These are phyloP conservation scores for Elgaria multicarinata DNA, from an alignment of 2,113 vertebrate species.

Conservation along the genomic window DNA sequence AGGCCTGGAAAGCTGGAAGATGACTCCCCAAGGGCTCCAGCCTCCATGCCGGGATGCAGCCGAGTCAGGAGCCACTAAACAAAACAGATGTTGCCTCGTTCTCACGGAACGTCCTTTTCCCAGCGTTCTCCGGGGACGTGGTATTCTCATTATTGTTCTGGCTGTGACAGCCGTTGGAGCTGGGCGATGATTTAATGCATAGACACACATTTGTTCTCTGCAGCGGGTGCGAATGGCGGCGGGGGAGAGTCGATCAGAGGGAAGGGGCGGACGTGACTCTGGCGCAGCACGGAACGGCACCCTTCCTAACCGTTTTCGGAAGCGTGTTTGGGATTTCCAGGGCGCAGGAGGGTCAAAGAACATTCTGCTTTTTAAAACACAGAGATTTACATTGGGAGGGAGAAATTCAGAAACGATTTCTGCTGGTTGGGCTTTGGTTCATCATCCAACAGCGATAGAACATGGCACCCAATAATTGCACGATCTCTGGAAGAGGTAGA, in stretches of 20 bases:
- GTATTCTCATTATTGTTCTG: constrained; percentile 13
- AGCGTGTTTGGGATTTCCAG: neutral
- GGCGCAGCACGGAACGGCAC: too few species aligned
- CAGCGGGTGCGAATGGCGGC: constrained; percentile 16
- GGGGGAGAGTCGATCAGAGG: constrained; percentile 39
- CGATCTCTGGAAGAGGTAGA: too few species aligned
- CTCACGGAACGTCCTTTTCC: constrained; percentile 17
- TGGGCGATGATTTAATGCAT: constrained; percentile 21
- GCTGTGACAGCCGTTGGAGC: constrained; percentile 8
- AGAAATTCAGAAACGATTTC: too few species aligned
- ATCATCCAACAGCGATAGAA: too few species aligned
- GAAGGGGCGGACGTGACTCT: neutral
- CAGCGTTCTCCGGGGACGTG: neutral
- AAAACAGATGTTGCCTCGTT: constrained; percentile 34
- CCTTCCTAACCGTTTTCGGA: neutral
- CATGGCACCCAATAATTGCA: too few species aligned
- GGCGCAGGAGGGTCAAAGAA: neutral
- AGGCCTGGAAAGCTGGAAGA: constrained; percentile 30
- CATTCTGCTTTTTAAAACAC: too few species aligned
- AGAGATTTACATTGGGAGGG: too few species aligned
- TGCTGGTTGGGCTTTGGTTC: too few species aligned
- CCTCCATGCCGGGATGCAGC: constrained; percentile 10
- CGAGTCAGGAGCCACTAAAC: constrained; percentile 15
- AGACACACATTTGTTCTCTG: constrained; percentile 11
- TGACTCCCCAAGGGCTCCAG: constrained; percentile 27